Conservation (phyloP, 2,797 vertebrate genomes). For the Neosilurus hyrtlii region DNA sequence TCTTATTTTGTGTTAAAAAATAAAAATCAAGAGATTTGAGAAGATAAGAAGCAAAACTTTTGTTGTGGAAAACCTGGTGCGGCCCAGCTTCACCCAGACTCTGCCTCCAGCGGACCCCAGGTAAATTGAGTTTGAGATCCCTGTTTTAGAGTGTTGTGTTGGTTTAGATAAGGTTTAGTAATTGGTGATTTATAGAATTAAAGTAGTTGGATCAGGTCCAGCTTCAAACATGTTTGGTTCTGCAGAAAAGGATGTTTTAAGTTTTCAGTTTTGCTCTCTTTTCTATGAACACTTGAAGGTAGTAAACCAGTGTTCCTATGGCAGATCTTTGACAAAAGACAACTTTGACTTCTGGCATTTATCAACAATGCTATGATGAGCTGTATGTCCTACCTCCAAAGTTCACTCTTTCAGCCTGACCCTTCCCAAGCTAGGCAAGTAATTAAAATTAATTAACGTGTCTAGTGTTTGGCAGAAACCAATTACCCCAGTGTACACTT, state of each 20-base stretch:
- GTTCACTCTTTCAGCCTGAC: constrained; percentile 59
- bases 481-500: constrained; percentile 66
- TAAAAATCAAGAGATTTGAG: no score
- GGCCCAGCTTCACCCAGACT: no score
- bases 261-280: neutral
- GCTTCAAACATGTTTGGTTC: no score
- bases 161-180: neutral
- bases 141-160: neutral
- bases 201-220: neutral
- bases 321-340: neutral
- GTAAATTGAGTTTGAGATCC: no score
- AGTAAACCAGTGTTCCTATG: neutral
- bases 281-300: neutral
- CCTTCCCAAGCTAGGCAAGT: constrained; percentile 55
- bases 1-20: no score
- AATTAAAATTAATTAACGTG: constrained; percentile 78
- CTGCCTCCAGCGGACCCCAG: no score
- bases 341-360: constrained; percentile 8
- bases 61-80: no score
- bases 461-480: constrained; percentile 65
- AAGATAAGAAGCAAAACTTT: no score
- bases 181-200: neutral
- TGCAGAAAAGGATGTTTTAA: neutral
- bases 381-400: constrained; percentile 45
- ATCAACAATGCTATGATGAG: constrained; percentile 24